Conservation (phyloP, 2,888 invertebrate genomes). For the Amphipoea oculea region DNA sequence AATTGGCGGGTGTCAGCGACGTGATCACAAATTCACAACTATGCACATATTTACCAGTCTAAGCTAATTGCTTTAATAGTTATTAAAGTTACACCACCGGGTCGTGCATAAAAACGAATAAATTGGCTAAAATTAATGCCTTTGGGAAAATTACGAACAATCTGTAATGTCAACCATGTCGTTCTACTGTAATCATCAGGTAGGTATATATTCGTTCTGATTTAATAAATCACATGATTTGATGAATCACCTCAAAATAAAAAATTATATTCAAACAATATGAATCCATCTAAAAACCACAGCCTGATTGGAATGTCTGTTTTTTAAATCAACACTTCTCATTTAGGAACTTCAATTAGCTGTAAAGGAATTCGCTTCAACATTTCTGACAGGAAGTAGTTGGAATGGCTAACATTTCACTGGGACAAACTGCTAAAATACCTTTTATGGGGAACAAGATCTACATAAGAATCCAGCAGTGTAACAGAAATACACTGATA, state of each 20-base stretch:
- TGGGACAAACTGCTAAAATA: slow-evolving; percentile 39
- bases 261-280: neutral
- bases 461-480: slow-evolving; percentile 50
- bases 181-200: slow-evolving; percentile 5
- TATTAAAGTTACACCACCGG: slow-evolving; percentile 16
- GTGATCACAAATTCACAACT: slow-evolving; percentile 30
- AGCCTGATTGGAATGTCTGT: slow-evolving; percentile 19
- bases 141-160: slow-evolving; percentile 11
- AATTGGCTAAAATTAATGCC: slow-evolving; percentile 16
- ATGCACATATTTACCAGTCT: slow-evolving; percentile 39
- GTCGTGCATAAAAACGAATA: slow-evolving; percentile 31
- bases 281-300: neutral
- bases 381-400: slow-evolving; percentile 45
- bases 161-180: neutral
- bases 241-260: slow-evolving; percentile 11
- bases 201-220: neutral
- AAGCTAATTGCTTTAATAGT: slow-evolving; percentile 33
- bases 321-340: slow-evolving; percentile 47
- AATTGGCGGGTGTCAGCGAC: slow-evolving; percentile 22
- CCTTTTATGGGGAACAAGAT: slow-evolving; percentile 52
- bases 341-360: slow-evolving; percentile 50
- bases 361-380: slow-evolving; percentile 28
- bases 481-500: slow-evolving; percentile 43
- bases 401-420: slow-evolving; percentile 43
- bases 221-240: slow-evolving; percentile 5